Evolutionary conservation across 1,140 invertebrate species (phyloP).

Genomic region (Anoplolepis gracilipes): DNA sequence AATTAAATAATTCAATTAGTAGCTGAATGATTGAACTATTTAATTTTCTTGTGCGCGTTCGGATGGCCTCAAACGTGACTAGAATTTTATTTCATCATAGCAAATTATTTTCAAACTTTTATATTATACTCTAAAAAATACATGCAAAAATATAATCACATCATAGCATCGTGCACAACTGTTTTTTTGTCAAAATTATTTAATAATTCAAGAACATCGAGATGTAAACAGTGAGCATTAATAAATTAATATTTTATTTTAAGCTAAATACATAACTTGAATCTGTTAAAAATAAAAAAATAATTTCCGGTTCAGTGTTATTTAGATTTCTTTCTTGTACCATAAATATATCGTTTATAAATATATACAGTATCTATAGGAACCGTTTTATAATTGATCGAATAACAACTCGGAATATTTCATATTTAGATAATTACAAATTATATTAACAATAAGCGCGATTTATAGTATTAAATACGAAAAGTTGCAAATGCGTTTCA

Average conservation of each 20-base stretch:
- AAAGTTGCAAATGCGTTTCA: conserved; percentile 1
- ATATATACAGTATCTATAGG: not conserved
- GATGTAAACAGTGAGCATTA: too few species aligned
- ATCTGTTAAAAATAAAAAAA: too few species aligned
- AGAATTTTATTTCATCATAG: conserved; percentile 32
- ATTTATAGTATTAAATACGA: not conserved
- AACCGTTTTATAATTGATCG: not conserved
- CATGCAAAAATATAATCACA: not conserved
- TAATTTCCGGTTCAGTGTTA: too few species aligned
- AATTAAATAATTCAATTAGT: too few species aligned
- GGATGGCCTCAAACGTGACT: conserved; percentile 15
- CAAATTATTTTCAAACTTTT: conserved; percentile 34
- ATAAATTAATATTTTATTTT: not conserved
- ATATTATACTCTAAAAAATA: conserved; percentile 7
- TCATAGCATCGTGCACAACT: not conserved
- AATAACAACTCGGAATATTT: not conserved
- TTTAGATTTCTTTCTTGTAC: too few species aligned
- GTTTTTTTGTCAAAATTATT: not conserved
- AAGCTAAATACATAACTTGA: not conserved
- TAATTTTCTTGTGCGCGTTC: not conserved
- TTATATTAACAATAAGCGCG: too few species aligned
- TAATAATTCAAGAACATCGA: not conserved
- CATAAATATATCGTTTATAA: not conserved
- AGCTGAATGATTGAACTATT: too few species aligned
- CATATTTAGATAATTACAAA: not conserved